Conservation (phyloP, 2,797 vertebrate species). For the Ptychobarbus kaznakovi region DNA sequence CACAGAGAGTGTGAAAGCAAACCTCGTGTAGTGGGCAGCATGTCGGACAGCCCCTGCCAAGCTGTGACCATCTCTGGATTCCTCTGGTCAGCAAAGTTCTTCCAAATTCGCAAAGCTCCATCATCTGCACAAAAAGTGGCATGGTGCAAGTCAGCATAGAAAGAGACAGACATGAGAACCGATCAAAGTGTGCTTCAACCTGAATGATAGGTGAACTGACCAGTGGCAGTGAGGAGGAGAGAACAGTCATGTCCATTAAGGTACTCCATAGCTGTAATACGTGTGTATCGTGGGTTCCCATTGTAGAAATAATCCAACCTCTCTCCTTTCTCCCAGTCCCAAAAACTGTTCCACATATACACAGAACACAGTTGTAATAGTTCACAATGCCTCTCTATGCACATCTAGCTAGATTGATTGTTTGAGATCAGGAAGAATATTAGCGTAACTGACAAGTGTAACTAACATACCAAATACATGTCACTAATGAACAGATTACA, state of each 20-base stretch:
- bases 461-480: background rate
- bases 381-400: constrained; percentile 25
- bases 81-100: constrained; percentile 97
- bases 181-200: background rate
- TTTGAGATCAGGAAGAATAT: background rate
- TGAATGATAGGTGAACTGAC: constrained; percentile 67
- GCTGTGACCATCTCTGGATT: constrained; percentile 98
- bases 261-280: constrained; percentile 97
- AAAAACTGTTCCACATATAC: constrained; percentile 79
- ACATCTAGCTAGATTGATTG: background rate
- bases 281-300: constrained; percentile 94
- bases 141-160: background rate
- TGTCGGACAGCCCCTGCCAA: constrained; percentile 97
- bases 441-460: background rate
- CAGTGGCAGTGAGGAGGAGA: constrained; percentile 92
- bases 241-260: constrained; percentile 96
- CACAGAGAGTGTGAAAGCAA: constrained; percentile 65
- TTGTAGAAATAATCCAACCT: constrained; percentile 98
- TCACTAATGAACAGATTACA: background rate
- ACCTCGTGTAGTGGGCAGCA: constrained; percentile 96
- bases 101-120: constrained; percentile 94
- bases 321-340: constrained; percentile 98
- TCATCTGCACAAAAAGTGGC: constrained; percentile 80
- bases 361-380: background rate
- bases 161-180: background rate